phyloP scores from a whole-genome alignment of 1,140 invertebrate genomes.

The Procambarus virginalis region DNA sequence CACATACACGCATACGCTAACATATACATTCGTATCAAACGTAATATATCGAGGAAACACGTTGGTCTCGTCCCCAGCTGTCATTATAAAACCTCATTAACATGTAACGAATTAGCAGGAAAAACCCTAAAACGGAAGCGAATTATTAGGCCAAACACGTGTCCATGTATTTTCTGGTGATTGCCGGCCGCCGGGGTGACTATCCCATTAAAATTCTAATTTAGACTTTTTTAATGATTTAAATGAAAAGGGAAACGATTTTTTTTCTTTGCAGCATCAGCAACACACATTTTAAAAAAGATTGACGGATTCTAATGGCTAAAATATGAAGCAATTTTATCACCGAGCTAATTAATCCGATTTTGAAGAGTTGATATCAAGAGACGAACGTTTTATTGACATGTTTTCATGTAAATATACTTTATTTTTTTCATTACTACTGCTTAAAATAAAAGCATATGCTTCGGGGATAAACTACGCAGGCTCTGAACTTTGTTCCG shows the following conservation, averaged over 20 bases:
- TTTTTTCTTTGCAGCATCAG: neutral
- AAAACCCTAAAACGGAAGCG: conserved; percentile 8
- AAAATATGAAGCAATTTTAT: neutral
- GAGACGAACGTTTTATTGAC: neutral
- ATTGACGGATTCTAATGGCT: neutral
- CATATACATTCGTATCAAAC: neutral
- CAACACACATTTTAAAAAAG: neutral
- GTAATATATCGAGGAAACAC: neutral
- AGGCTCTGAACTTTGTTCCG: neutral
- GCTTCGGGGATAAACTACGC: neutral
- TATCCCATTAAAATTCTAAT: conserved; percentile 17
- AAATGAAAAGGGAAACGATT: conserved; percentile 6
- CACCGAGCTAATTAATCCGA: neutral
- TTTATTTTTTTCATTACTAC: neutral
- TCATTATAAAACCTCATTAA: conserved; percentile 12
- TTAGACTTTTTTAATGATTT: conserved; percentile 17
- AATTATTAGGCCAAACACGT: conserved; percentile 5
- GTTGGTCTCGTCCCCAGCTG: neutral
- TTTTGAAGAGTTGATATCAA: neutral
- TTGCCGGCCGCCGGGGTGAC: neutral
- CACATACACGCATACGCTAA: neutral
- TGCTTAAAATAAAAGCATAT: too few relatives aligned
- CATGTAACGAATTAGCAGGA: conserved; percentile 17
- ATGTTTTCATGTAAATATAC: neutral
- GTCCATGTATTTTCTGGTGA: neutral